Conservation (phyloP, 2,797 vertebrate genomes). For the Urosaurus nigricauda region DNA sequence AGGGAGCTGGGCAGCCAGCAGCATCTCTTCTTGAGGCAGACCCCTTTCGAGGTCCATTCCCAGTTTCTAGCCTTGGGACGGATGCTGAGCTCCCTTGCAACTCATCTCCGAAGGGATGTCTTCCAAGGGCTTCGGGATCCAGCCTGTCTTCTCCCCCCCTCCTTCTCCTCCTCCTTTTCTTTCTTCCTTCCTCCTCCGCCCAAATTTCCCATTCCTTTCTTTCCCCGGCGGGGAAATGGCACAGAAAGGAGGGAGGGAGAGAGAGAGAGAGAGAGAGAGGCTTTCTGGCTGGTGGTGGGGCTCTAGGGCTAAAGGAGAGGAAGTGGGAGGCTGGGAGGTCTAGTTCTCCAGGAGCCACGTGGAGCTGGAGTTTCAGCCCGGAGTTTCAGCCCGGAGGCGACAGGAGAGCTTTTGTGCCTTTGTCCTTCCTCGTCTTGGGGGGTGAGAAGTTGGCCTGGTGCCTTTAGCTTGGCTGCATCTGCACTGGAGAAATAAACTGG, state of each 20-base stretch:
- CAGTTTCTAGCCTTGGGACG: too few species aligned
- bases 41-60: too few species aligned
- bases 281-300: background rate
- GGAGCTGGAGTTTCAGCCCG: slow-evolving; percentile 48
- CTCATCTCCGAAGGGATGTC: background rate
- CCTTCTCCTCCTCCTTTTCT: too few species aligned
- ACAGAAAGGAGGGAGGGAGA: background rate
- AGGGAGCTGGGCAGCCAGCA: too few species aligned
- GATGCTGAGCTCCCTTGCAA: background rate
- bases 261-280: background rate
- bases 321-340: slow-evolving; percentile 10
- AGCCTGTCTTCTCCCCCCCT: background rate
- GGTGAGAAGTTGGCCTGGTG: background rate
- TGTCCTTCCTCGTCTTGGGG: background rate
- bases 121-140: background rate
- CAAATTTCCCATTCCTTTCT: background rate
- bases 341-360: slow-evolving; percentile 67
- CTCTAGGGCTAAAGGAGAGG: background rate
- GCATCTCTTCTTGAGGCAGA: background rate
- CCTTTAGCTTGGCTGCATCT: background rate
- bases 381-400: background rate
- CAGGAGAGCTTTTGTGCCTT: slow-evolving; percentile 19
- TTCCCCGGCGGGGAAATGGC: background rate
- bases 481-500: too few species aligned
- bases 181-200: background rate